phyloP scores from a whole-genome alignment of 2,888 invertebrate genomes.

The Nomada fucata region DNA sequence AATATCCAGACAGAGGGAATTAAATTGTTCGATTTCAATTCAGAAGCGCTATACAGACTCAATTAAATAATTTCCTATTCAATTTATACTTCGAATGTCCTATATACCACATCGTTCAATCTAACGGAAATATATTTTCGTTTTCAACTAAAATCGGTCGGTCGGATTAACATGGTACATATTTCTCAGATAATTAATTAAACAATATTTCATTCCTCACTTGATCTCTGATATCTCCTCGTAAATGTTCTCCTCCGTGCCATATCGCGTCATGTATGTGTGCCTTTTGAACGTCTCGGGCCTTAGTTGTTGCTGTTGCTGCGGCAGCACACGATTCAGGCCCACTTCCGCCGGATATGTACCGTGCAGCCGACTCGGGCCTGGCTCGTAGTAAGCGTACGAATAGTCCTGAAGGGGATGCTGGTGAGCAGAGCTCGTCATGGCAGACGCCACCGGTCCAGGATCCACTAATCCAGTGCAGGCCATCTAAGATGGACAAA shows the following conservation, averaged over 20 bases:
- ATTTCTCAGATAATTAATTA: no score
- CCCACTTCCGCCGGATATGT: conserved; percentile 87
- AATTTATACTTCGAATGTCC: no score
- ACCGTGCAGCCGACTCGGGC: conserved; percentile 87
- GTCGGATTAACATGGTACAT: no score
- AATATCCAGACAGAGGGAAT: no score
- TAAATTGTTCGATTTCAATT: no score
- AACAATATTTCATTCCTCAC: conserved; percentile 62
- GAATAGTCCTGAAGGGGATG: conserved; percentile 88
- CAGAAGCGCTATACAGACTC: no score
- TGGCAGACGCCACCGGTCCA: conserved; percentile 56
- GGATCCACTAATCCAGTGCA: conserved; percentile 63
- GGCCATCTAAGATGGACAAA: conserved; percentile 49
- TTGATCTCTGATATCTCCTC: conserved; percentile 91
- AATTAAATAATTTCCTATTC: no score
- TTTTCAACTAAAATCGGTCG: not conserved
- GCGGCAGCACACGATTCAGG: conserved; percentile 82
- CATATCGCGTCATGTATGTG: conserved; percentile 91
- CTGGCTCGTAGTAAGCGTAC: conserved; percentile 92
- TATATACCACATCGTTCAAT: no score
- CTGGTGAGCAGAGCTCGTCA: conserved; percentile 62
- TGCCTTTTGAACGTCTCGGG: conserved; percentile 85
- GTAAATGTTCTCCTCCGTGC: conserved; percentile 94
- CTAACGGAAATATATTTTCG: no score
- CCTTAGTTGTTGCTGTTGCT: conserved; percentile 64